Evolutionary conservation across 2,113 vertebrate genomes (phyloP).

Genomic region (Sinocyclocheilus grahami): DNA sequence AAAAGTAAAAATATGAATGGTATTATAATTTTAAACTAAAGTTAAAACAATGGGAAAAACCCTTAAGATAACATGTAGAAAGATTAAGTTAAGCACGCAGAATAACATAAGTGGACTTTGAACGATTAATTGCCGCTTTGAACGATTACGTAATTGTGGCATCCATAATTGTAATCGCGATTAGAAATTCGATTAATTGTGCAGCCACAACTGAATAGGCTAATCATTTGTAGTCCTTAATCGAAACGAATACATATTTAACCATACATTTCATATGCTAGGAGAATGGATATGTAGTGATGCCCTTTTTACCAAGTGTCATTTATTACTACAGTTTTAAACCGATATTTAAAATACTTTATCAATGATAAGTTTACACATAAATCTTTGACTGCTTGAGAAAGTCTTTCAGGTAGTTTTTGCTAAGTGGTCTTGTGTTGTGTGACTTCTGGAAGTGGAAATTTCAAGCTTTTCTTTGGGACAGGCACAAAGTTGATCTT

Average conservation of each 20-base stretch:
- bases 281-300: not conserved
- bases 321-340: not conserved
- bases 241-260: not conserved
- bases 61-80: too few species aligned
- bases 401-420: slow-evolving; percentile 12
- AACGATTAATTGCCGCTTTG: too few species aligned
- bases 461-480: slow-evolving; percentile 51
- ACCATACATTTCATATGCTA: not conserved
- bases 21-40: too few species aligned
- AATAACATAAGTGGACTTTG: too few species aligned
- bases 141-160: too few species aligned
- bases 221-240: not conserved
- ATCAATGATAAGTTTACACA: too few species aligned
- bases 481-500: slow-evolving; percentile 42
- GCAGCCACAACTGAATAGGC: too few species aligned
- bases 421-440: slow-evolving; percentile 30
- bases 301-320: not conserved
- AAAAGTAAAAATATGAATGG: too few species aligned
- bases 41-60: too few species aligned
- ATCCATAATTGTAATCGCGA: too few species aligned
- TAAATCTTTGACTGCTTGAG: too few species aligned
- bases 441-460: slow-evolving; percentile 47
- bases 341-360: not conserved
- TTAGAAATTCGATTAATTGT: not conserved
- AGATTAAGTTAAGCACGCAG: too few species aligned